Evolutionary conservation across 2,888 invertebrate species (phyloP).

Genomic region (Idaea dimidiata): DNA sequence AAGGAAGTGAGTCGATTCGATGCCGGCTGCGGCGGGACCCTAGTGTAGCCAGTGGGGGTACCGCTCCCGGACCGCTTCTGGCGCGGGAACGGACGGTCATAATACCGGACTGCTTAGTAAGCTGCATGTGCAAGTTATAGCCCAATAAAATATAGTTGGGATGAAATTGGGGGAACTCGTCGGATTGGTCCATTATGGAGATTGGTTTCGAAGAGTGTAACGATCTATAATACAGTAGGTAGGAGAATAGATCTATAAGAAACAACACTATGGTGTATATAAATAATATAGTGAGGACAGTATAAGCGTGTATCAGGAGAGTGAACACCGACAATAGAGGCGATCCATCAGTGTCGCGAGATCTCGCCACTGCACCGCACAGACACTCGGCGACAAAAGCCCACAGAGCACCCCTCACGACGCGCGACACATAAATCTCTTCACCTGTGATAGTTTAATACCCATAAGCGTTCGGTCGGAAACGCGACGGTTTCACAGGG

Average conservation of each 20-base stretch:
- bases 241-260: background rate
- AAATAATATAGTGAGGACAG: too few relatives aligned
- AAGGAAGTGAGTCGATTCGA: background rate
- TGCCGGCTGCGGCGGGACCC: background rate
- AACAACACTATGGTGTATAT: background rate
- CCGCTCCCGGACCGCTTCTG: background rate
- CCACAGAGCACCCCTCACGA: background rate
- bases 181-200: background rate
- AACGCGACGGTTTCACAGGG: background rate
- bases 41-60: background rate
- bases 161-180: background rate
- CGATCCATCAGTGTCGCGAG: too few relatives aligned
- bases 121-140: conserved; percentile 1
- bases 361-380: background rate
- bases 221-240: background rate
- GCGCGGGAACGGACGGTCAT: too few relatives aligned
- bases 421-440: background rate
- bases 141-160: background rate
- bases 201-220: background rate
- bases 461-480: background rate
- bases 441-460: background rate
- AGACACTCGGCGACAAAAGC: background rate
- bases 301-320: too few relatives aligned
- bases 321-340: too few relatives aligned
- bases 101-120: background rate